A percentile compares a stretch with the other conserved stretches of the same genome.
Conservation (phyloP, 2,113 vertebrate genomes). For the Butorides virescens region DNA sequence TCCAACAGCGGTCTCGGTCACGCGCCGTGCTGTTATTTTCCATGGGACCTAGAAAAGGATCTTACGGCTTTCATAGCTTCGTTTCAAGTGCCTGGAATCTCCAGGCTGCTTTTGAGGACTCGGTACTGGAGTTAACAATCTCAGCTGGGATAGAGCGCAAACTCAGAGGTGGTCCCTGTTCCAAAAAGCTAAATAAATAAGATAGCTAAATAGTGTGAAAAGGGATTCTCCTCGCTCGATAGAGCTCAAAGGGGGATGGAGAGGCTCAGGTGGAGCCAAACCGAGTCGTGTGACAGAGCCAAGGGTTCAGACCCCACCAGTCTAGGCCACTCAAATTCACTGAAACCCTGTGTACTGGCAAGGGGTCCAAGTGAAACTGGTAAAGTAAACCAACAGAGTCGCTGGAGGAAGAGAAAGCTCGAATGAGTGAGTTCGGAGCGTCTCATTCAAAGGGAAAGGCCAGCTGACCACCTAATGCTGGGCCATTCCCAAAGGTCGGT, state of each 20-base stretch:
- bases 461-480: not conserved
- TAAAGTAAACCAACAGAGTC: not conserved
- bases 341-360: too few species aligned
- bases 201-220: not conserved
- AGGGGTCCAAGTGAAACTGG: not conserved
- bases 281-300: rapidly evolving
- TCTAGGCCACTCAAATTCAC: not conserved
- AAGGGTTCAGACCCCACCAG: not conserved
- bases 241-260: not conserved
- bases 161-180: not conserved
- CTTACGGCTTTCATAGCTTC: not conserved
- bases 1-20: not conserved
- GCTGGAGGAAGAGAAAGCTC: not conserved
- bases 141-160: not conserved
- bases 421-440: rapidly evolving
- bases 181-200: not conserved
- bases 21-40: not conserved
- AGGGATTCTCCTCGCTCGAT: not conserved
- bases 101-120: not conserved
- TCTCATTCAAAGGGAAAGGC: rapidly evolving
- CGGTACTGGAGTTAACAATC: not conserved
- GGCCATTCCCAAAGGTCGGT: not conserved
- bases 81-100: not conserved
- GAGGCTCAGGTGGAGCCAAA: not conserved
- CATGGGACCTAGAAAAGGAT: not conserved